phyloP scores from a whole-genome alignment of 2,888 invertebrate species.

The Torymus aiolomorphi region DNA sequence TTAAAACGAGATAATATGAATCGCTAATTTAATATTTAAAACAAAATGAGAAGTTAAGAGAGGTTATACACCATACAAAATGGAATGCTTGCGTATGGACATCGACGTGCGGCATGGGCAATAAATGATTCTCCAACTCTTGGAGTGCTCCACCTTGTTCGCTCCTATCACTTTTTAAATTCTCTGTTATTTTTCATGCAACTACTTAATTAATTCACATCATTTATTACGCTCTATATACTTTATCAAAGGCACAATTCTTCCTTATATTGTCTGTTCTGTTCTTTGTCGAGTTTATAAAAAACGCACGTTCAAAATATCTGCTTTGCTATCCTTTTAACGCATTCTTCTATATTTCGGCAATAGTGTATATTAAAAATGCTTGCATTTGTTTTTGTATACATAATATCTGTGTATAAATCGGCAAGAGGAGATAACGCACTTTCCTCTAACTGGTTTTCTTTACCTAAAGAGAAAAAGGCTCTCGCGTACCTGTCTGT shows the following conservation, averaged over 20 bases:
- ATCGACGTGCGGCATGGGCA: slow-evolving; percentile 56
- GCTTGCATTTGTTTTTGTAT: slow-evolving; percentile 13
- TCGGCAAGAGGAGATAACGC: slow-evolving; percentile 35
- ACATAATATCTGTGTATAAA: slow-evolving; percentile 44
- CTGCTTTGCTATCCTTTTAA: slow-evolving; percentile 15
- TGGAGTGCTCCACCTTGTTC: slow-evolving; percentile 64
- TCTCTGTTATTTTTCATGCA: slow-evolving; percentile 53
- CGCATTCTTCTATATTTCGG: slow-evolving; percentile 21
- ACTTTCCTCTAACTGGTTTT: slow-evolving; percentile 39
- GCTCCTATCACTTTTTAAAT: slow-evolving; percentile 60
- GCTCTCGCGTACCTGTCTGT: slow-evolving; percentile 42
- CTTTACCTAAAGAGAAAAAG: neutral
- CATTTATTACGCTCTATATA: slow-evolving; percentile 36
- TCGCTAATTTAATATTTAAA: slow-evolving; percentile 51
- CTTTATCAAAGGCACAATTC: slow-evolving; percentile 68
- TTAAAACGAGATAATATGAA: slow-evolving; percentile 18
- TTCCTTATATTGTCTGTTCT: slow-evolving; percentile 52
- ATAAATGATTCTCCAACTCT: slow-evolving; percentile 58
- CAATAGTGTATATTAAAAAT: slow-evolving; percentile 30
- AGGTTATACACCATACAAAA: slow-evolving; percentile 60
- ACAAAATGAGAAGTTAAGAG: slow-evolving; percentile 30
- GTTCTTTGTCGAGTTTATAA: slow-evolving; percentile 11
- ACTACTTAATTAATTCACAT: slow-evolving; percentile 57
- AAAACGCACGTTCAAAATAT: slow-evolving; percentile 26
- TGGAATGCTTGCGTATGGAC: slow-evolving; percentile 73